A percentile compares a stretch with the other conserved stretches of the same genome.
These are phyloP conservation scores for Rugalucina vietnamica DNA, from an alignment of 2,888 invertebrate genomes.

Conservation along the genomic window DNA sequence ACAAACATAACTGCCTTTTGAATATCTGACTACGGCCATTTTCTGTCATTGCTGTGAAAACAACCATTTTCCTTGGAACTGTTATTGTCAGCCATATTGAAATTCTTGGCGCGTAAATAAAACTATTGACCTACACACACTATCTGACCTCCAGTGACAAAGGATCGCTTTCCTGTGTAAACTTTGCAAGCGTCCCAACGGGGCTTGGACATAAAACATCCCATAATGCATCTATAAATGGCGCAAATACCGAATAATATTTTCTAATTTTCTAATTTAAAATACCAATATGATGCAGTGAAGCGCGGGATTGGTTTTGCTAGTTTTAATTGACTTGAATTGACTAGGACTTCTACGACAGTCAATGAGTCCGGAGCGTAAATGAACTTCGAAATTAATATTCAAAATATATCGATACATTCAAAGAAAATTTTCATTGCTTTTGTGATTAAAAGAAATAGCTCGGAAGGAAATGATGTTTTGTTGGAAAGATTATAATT, in stretches of 20 bases:
- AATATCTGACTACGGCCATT: too few species aligned
- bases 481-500: too few species aligned
- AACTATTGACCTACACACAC: conserved; percentile 1
- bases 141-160: conserved; percentile 1
- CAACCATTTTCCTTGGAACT: too few species aligned
- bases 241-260: conserved; percentile 16
- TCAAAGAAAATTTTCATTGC: conserved; percentile 2
- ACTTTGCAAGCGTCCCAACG: conserved; percentile 12
- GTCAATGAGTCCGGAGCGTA: neutral
- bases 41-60: too few species aligned
- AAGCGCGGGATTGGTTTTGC: conserved; percentile 10
- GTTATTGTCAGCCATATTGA: conserved; percentile 6
- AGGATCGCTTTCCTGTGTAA: conserved; percentile 10
- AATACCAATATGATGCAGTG: conserved; percentile 2
- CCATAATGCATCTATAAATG: conserved; percentile 8
- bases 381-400: conserved; percentile 9
- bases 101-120: conserved; percentile 2
- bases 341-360: conserved; percentile 2
- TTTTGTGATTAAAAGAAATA: neutral
- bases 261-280: conserved; percentile 17
- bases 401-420: conserved; percentile 7
- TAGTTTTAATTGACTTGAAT: conserved; percentile 10
- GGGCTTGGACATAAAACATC: conserved; percentile 10
- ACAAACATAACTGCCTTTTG: too few species aligned
- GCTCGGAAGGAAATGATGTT: too few species aligned